phyloP scores from a whole-genome alignment of 2,797 vertebrate genomes.

The Decapterus maruadsi region DNA sequence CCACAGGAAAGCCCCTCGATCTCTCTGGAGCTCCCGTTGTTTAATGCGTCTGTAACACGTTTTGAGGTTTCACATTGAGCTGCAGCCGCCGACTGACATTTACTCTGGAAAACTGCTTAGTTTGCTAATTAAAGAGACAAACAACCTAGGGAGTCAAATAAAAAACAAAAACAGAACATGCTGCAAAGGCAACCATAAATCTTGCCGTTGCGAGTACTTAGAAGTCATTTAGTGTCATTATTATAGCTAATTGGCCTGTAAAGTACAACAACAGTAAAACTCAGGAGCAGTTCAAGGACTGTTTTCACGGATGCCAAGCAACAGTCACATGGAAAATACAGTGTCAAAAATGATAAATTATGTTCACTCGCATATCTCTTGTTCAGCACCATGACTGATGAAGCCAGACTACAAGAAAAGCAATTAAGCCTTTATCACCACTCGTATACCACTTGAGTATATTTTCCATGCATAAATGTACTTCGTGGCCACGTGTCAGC shows the following conservation, averaged over 20 bases:
- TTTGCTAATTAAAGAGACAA: slow-evolving; percentile 34
- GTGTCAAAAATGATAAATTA: slow-evolving; percentile 30
- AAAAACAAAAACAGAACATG: slow-evolving; percentile 19
- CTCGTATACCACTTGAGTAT: slow-evolving; percentile 36
- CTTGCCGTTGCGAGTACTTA: slow-evolving; percentile 17
- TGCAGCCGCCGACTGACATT: not conserved
- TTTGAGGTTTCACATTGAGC: slow-evolving; percentile 9
- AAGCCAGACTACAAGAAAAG: slow-evolving; percentile 28
- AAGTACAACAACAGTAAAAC: slow-evolving; percentile 36
- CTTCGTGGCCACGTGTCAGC: slow-evolving; percentile 36
- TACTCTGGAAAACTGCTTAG: slow-evolving; percentile 8
- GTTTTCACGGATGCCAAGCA: slow-evolving; percentile 48
- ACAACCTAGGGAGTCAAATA: slow-evolving; percentile 1
- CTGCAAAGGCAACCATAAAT: slow-evolving; percentile 29
- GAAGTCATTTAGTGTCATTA: slow-evolving; percentile 48
- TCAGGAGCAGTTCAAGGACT: slow-evolving; percentile 5
- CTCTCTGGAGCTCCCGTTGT: slow-evolving; percentile 30
- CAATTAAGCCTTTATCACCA: slow-evolving; percentile 44
- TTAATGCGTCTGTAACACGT: slow-evolving; percentile 27
- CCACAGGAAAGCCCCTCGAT: slow-evolving; percentile 60
- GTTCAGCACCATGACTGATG: slow-evolving; percentile 15
- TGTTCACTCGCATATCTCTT: slow-evolving; percentile 10
- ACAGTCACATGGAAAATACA: slow-evolving; percentile 28
- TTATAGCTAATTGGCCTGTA: slow-evolving; percentile 46
- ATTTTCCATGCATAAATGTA: slow-evolving; percentile 58